These are phyloP conservation scores for Arctopsyche grandis DNA, from an alignment of 1,140 invertebrate genomes.

Conservation along the genomic window DNA sequence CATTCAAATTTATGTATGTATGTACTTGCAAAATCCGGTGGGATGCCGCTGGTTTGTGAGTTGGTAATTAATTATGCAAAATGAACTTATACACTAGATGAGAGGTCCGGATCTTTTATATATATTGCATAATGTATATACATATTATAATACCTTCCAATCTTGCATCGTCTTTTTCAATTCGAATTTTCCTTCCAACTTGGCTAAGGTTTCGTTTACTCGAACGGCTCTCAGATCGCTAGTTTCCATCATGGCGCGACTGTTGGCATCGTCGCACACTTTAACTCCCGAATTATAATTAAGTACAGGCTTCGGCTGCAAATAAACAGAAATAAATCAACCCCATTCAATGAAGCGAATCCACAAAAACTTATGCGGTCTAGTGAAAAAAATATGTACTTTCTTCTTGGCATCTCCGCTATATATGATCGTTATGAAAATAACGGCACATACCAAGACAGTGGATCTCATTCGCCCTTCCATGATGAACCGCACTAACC, in stretches of 20 bases:
- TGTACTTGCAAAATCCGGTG: too few relatives aligned
- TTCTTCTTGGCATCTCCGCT: conserved; percentile 14
- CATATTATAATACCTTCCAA: conserved; percentile 22
- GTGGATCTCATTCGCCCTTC: neutral
- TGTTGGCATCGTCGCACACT: conserved; percentile 32
- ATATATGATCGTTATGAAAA: neutral
- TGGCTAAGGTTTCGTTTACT: conserved; percentile 38
- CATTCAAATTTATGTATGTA: too few relatives aligned
- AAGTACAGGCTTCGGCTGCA: conserved; percentile 12
- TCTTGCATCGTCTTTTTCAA: conserved; percentile 35
- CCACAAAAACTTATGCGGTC: neutral
- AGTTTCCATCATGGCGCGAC: conserved; percentile 24
- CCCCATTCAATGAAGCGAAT: neutral
- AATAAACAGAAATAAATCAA: conserved; percentile 7
- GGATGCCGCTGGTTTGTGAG: too few relatives aligned
- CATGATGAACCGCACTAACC: neutral
- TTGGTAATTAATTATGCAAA: too few relatives aligned
- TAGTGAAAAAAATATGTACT: neutral
- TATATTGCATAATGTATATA: neutral
- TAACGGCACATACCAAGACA: neutral
- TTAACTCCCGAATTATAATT: conserved; percentile 39
- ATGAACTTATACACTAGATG: too few relatives aligned
- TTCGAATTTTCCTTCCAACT: conserved; percentile 35
- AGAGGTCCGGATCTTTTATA: too few relatives aligned
- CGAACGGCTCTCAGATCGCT: conserved; percentile 4